Conservation (phyloP, 2,888 invertebrate species). For the Parnassius mnemosyne region DNA sequence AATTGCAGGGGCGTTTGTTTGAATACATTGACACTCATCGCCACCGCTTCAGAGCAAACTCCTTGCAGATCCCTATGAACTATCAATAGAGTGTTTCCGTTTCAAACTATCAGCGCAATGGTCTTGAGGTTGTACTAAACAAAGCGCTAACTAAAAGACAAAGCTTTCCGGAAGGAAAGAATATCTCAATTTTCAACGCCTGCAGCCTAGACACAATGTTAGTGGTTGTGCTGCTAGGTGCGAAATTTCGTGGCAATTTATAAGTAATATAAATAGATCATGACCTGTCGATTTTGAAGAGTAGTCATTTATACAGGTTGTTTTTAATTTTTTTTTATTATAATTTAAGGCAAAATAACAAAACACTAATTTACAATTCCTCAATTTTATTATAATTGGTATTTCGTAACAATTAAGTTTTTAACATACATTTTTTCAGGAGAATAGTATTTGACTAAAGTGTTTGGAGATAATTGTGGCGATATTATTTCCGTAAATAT, state of each 20-base stretch:
- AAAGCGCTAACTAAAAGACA: too few species aligned
- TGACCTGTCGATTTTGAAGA: too few species aligned
- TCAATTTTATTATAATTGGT: constrained; percentile 52
- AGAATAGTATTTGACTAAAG: constrained; percentile 46
- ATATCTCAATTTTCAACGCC: constrained; percentile 82
- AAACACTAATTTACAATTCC: constrained; percentile 44
- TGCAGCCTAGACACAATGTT: constrained; percentile 80
- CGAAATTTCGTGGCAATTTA: constrained; percentile 55
- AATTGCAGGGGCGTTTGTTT: constrained; percentile 93
- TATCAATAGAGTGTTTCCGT: constrained; percentile 89
- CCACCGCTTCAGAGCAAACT: constrained; percentile 94
- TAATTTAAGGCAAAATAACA: constrained; percentile 11
- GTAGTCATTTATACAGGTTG: too few species aligned
- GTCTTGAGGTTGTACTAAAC: constrained; percentile 87
- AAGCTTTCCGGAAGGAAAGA: constrained; percentile 85
- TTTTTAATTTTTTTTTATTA: too few species aligned
- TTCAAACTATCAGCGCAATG: constrained; percentile 94
- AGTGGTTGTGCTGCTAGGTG: constrained; percentile 90
- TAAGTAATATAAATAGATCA: too few species aligned
- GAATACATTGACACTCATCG: constrained; percentile 95
- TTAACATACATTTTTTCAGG: constrained; percentile 61
- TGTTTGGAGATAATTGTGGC: constrained; percentile 49
- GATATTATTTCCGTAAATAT: not conserved
- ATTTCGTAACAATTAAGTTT: constrained; percentile 67
- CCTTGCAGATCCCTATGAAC: constrained; percentile 95